Evolutionary conservation across 2,888 invertebrate genomes (phyloP).

Genomic region (Mamestra brassicae): DNA sequence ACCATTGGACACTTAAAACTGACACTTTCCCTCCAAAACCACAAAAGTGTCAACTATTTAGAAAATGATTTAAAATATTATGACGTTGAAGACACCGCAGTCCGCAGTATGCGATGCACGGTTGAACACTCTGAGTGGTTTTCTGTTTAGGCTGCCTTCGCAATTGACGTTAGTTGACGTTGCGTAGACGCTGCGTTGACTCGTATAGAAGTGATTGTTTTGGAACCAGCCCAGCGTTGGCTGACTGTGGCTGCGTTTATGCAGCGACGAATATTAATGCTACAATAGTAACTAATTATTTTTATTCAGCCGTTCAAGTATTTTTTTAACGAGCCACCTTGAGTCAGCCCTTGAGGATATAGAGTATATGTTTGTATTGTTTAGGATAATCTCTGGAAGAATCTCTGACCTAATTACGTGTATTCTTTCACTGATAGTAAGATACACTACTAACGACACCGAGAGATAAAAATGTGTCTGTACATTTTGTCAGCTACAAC

Average conservation of each 20-base stretch:
- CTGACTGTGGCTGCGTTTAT: neutral
- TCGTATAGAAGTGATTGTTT: neutral
- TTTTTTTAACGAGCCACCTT: too few relatives aligned
- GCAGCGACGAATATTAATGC: neutral
- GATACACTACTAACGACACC: too few relatives aligned
- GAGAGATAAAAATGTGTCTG: too few relatives aligned
- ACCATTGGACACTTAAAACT: neutral
- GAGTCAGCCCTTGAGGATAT: too few relatives aligned
- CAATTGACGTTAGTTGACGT: neutral
- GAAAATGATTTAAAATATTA: constrained; percentile 42
- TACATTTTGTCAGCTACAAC: too few relatives aligned
- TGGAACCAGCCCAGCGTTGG: neutral
- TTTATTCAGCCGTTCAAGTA: too few relatives aligned
- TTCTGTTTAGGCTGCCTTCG: constrained; percentile 7
- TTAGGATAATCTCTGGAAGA: too few relatives aligned
- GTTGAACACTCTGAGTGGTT: constrained; percentile 43
- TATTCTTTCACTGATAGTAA: too few relatives aligned
- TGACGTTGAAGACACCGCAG: constrained; percentile 14
- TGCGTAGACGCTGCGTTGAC: neutral
- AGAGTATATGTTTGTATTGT: too few relatives aligned
- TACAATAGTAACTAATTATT: too few relatives aligned
- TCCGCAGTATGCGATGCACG: constrained; percentile 13
- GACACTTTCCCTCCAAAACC: constrained; percentile 35
- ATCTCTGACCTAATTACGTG: too few relatives aligned
- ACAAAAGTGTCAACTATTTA: constrained; percentile 30